Percentiles rank a stretch among this genome's conserved stretches.
These are phyloP conservation scores for Montipora capitata DNA, from an alignment of 92 coral and sea anemone genomes.

Conservation along the genomic window DNA sequence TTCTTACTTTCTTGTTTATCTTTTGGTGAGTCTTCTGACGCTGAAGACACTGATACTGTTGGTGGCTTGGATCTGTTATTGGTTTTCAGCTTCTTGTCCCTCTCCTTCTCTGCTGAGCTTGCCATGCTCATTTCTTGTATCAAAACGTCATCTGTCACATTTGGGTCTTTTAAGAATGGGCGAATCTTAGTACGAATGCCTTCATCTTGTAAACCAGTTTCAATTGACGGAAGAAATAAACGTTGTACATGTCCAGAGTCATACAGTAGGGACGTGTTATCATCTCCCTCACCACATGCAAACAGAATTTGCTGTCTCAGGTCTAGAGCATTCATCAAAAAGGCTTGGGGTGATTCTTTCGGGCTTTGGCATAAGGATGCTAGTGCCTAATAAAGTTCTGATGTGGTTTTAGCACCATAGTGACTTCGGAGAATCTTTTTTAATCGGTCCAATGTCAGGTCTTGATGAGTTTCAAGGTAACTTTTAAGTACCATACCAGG, in stretches of 20 bases:
- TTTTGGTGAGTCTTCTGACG: no score
- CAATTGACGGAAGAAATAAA: conserved; percentile 64
- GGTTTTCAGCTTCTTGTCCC: no score
- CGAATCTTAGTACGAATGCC: conserved; percentile 69
- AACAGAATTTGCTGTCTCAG: conserved; percentile 70
- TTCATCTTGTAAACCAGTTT: conserved; percentile 78
- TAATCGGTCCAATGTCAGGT: no score
- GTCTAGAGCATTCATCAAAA: conserved; percentile 77
- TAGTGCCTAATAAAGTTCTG: conserved; percentile 67
- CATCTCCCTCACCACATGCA: conserved; percentile 47
- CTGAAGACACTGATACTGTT: no score
- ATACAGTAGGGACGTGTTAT: conserved; percentile 45
- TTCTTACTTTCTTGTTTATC: no score
- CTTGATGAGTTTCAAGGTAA: no score
- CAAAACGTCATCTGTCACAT: conserved; percentile 49
- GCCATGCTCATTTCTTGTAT: conserved; percentile 64
- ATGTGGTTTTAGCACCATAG: not conserved
- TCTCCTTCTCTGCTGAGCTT: conserved; percentile 41
- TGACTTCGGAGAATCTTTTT: no score
- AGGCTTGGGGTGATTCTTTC: conserved; percentile 73
- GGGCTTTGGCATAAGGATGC: conserved; percentile 68
- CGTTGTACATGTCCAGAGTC: conserved; percentile 55
- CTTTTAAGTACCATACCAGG: no score
- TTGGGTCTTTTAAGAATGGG: conserved; percentile 62
- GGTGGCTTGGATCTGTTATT: no score